Conservation (phyloP, 2,113 vertebrate species). For the Apodemus sylvaticus region DNA sequence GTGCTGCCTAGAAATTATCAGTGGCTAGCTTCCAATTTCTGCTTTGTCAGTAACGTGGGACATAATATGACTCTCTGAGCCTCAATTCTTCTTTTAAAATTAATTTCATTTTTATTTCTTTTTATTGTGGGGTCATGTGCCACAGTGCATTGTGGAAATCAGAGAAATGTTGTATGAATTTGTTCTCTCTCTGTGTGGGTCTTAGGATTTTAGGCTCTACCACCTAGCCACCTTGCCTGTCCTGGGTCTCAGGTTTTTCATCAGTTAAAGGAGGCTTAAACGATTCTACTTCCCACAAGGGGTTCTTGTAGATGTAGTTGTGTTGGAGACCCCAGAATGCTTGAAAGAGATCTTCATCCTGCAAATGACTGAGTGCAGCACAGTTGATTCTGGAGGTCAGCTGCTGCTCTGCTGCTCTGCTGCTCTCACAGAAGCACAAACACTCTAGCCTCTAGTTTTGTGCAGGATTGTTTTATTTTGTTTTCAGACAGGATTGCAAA, state of each 20-base stretch:
- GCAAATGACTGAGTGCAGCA: fast-evolving
- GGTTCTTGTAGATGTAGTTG: neutral
- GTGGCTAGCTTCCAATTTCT: neutral
- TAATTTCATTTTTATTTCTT: neutral
- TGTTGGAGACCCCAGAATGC: neutral
- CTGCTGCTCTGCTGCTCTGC: neutral
- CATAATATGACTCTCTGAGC: neutral
- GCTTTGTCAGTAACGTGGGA: neutral
- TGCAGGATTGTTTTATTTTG: neutral
- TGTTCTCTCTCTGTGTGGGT: neutral
- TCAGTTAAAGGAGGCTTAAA: neutral
- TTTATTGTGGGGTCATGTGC: neutral
- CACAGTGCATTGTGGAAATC: neutral
- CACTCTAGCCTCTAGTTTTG: neutral
- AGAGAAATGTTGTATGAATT: neutral
- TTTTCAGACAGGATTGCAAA: neutral
- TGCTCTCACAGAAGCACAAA: neutral
- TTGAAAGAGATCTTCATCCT: neutral
- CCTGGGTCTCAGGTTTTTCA: neutral
- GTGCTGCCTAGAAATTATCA: too few relatives aligned
- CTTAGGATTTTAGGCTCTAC: neutral
- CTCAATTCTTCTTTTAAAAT: neutral
- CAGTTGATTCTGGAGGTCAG: neutral
- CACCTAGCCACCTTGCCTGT: neutral
- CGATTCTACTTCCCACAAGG: neutral